Conservation (phyloP, 2,113 vertebrate species). For the Agapornis roseicollis region DNA sequence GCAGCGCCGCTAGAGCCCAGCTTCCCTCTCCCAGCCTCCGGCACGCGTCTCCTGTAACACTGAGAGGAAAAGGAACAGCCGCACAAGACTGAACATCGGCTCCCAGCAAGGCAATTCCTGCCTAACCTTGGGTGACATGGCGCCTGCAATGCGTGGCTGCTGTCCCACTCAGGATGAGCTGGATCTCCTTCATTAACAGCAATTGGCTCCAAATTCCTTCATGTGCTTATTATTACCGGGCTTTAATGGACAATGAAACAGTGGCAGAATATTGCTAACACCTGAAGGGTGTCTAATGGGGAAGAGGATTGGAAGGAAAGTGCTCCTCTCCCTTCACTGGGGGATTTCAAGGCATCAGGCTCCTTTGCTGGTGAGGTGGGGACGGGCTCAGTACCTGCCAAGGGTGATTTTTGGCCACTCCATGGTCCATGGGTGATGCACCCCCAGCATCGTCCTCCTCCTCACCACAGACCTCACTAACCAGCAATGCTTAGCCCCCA, state of each 20-base stretch:
- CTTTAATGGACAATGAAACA: conserved; percentile 73
- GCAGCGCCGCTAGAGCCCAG: neutral
- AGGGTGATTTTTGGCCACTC: neutral
- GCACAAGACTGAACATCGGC: conserved; percentile 41
- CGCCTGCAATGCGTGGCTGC: conserved; percentile 43
- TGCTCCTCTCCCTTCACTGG: neutral
- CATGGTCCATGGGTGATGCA: neutral
- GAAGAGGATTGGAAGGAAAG: conserved; percentile 49
- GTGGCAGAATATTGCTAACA: conserved; percentile 69
- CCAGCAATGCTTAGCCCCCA: neutral
- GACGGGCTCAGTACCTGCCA: neutral
- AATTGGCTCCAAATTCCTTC: conserved; percentile 72
- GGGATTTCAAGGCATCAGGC: conserved; percentile 50
- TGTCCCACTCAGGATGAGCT: conserved; percentile 54
- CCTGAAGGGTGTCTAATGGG: conserved; percentile 78
- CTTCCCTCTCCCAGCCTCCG: rapidly evolving
- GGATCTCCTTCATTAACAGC: conserved; percentile 75
- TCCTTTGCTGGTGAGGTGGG: neutral
- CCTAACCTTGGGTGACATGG: conserved; percentile 49
- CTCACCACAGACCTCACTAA: neutral
- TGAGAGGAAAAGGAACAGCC: conserved; percentile 12
- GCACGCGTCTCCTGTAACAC: neutral
- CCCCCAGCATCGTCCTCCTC: neutral
- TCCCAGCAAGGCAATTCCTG: conserved; percentile 56
- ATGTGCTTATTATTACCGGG: conserved; percentile 61